Base-by-base conservation (phyloP, 1,140 invertebrate species). In the Caenorhabditis tropicalis region DNA sequence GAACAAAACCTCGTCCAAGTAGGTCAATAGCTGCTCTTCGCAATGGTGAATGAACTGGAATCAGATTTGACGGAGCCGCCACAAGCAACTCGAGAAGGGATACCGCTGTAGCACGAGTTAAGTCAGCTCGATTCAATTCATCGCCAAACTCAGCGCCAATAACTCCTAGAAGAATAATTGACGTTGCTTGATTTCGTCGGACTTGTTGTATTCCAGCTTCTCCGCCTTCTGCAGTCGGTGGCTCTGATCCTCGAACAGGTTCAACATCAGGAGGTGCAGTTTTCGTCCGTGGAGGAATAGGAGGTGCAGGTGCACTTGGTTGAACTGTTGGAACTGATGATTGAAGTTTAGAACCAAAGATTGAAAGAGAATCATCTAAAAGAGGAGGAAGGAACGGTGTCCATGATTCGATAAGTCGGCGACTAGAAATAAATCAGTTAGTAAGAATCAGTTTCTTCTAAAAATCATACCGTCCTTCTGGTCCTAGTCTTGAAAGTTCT, bases 61-160 rank as follows among this genome's bases (percentile, higher is more conserved):
- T 92, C 87, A 95, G 94, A 1, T 93, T 91, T 27, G 94, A 94
- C 21, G 95, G 94, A 29, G 96, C 95, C 29, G 96, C 94, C 56
- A 98, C 94, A n/a, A 99, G 93, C 12, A 99, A 92, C 92, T 98
- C 96, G 0, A 96, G 95, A 60, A 99, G 91, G 0, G 97, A 97
- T 93, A 98, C 93, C 90, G 81, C 84, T 9, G 88, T 91, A 16
- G 88, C 89, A 27, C 90, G 51, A 5, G 86, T 87, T 39, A 91
- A 70, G 65, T 91, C 89, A 7, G 86, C 87, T 43, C 90, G 86
- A 29, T 88, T 92, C 88, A 93, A 92, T 88, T 93, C 96, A 90
- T 97, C 96, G 0, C 97, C 97, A 92, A 99, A 99, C 92, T 99
- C 97, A 0, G 97, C 96, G 0, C 98, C 98, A 82, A 99, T 97